Evolutionary conservation across 1,140 invertebrate genomes (phyloP), one percentile per base, ranked within the genome.

Genomic region (Hycleus phaleratus): DNA sequence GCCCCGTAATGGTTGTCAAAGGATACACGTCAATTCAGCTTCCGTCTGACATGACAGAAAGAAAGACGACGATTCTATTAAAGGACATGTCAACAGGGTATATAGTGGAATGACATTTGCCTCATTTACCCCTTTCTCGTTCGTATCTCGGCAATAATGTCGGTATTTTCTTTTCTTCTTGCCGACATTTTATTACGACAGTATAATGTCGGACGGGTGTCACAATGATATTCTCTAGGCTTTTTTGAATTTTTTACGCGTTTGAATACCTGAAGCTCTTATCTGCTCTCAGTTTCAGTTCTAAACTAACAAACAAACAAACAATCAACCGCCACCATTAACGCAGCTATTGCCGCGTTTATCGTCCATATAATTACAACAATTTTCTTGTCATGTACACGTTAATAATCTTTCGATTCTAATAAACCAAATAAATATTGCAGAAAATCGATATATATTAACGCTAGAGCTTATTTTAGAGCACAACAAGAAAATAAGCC

Each of bases 261-360:
- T 46, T 18, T 48, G 54, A 56, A 56, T 56, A 56, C 42, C 47
- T 56, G 46, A 38, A 42, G 54, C 54, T 56, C 54, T 56, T 56
- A 56, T 56, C 54, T 56, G 54, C 46, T 56, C 43, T 56, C 54
- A 56, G 45, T 56, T 56, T 56, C 54, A 56, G 46, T 56, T 56
- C 18, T 18, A 18, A 18, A 18, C 18, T 18, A 18, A 18, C 18
- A 18, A 18, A 18, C 18, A 18, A 18, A 18, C 18, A 18, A 18
- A 18, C 18, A 18, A 18, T 18, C 18, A 18, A 18, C 18, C 18
- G 18, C 18, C 18, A 18, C 18, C 18, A 18, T 18, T 18, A 18
- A 32, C 1, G 32, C 32, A 5, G 7, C 32, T 7, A 32, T 5
- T 7, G 32, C 2, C 32, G 32, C 32, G 7, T 32, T 7, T 7